phyloP scores from a whole-genome alignment of 2,888 invertebrate species.

The Plusia festucae region DNA sequence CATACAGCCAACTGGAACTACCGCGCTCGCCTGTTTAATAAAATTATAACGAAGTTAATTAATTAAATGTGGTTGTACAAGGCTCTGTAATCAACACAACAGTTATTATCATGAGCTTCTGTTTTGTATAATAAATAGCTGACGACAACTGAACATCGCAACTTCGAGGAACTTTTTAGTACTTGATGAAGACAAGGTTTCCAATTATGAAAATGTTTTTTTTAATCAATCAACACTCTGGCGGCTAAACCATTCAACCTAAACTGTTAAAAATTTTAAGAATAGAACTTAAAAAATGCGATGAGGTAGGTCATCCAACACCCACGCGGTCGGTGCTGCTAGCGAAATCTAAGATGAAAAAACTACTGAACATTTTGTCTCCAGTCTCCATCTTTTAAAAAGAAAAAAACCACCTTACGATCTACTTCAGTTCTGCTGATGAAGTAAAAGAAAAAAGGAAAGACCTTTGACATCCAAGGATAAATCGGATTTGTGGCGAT shows the following conservation, averaged over 20 bases:
- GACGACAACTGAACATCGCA: neutral
- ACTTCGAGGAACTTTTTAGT: neutral
- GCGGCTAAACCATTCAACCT: too few species aligned
- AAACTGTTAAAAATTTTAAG: too few species aligned
- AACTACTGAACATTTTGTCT: constrained; percentile 3
- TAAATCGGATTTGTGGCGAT: constrained; percentile 43
- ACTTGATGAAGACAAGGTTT: neutral
- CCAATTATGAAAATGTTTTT: neutral
- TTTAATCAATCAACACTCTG: too few species aligned
- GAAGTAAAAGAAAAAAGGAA: constrained; percentile 9
- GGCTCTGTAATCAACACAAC: constrained; percentile 27
- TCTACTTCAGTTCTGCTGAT: neutral
- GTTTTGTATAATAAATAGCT: constrained; percentile 22
- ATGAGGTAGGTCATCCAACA: too few species aligned
- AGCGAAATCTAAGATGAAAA: neutral
- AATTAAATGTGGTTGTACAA: constrained; percentile 37
- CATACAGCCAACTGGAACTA: neutral
- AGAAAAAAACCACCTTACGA: neutral
- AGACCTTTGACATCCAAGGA: constrained; percentile 33
- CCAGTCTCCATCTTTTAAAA: neutral
- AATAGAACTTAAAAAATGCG: too few species aligned
- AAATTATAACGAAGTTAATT: constrained; percentile 48
- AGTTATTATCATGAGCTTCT: constrained; percentile 37
- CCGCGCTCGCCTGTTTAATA: constrained; percentile 9
- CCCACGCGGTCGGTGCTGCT: neutral